Evolutionary conservation across 2,797 vertebrate species (phyloP).

Genomic region (Meriones psammophilus): DNA sequence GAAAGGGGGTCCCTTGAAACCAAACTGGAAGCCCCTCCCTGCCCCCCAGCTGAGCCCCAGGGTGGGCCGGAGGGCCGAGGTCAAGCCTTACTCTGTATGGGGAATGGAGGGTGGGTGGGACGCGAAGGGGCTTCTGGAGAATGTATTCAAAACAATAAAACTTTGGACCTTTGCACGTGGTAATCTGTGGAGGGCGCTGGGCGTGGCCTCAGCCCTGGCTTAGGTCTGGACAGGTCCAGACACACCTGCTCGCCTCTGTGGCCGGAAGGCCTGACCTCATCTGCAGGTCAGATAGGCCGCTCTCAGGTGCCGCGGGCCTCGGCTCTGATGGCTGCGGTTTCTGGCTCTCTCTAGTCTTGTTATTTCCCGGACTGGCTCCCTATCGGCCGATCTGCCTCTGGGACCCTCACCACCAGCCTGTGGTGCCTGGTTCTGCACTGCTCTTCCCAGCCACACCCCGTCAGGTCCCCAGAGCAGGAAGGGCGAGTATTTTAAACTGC

Average conservation of each 20-base stretch:
- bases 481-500: neutral
- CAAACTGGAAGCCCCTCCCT: constrained; percentile 83
- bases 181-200: constrained; percentile 55
- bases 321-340: neutral
- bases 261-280: neutral
- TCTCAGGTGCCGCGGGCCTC: neutral
- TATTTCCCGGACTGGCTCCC: neutral
- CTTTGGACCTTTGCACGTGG: constrained; percentile 71
- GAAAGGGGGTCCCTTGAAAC: constrained; percentile 76
- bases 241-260: neutral
- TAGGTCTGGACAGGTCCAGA: neutral
- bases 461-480: neutral
- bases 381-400: neutral
- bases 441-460: neutral
- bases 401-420: neutral
- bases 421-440: neutral
- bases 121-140: constrained; percentile 72
- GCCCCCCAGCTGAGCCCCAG: constrained; percentile 78
- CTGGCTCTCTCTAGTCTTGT: neutral
- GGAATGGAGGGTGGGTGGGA: constrained; percentile 66
- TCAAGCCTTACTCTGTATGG: constrained; percentile 84
- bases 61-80: constrained; percentile 70
- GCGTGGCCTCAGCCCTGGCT: neutral
- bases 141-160: constrained; percentile 83
- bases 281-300: neutral